A percentile compares a stretch with the other conserved stretches of the same genome.
These are phyloP conservation scores for Patella vulgata DNA, from an alignment of 1,140 invertebrate genomes.

Conservation along the genomic window DNA sequence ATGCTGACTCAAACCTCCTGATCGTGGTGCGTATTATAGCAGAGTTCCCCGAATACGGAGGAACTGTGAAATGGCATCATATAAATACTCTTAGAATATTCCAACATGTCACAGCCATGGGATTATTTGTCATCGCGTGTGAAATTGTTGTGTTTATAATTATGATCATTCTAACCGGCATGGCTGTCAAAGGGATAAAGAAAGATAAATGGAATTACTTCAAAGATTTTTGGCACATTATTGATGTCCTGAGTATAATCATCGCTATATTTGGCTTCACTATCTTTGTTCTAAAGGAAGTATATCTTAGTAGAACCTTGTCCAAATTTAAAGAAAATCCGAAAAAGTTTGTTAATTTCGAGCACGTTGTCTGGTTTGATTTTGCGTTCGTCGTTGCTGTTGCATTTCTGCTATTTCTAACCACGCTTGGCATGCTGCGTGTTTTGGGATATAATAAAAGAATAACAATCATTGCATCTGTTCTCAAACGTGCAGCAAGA, in stretches of 20 bases:
- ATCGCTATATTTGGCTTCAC: no score
- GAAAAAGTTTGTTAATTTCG: slow-evolving; percentile 34
- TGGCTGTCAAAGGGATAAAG: slow-evolving; percentile 30
- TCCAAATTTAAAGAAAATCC: no score
- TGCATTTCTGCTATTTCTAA: slow-evolving; percentile 37
- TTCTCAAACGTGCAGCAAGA: slow-evolving; percentile 22
- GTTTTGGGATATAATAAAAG: slow-evolving; percentile 55
- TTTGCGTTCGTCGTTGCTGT: slow-evolving; percentile 25
- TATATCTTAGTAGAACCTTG: no score
- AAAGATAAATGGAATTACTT: slow-evolving; percentile 58
- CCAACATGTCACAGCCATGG: slow-evolving; percentile 46
- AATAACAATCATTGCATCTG: slow-evolving; percentile 33
- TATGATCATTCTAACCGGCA: slow-evolving; percentile 36
- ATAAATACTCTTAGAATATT: slow-evolving; percentile 52
- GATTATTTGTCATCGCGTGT: slow-evolving; percentile 44
- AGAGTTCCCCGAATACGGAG: slow-evolving; percentile 70
- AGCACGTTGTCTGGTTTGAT: slow-evolving; percentile 43
- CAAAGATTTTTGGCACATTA: slow-evolving; percentile 61
- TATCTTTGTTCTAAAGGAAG: no score
- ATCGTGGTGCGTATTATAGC: slow-evolving; percentile 41
- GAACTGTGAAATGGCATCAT: slow-evolving; percentile 44
- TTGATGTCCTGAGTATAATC: no score
- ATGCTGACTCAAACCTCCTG: slow-evolving; percentile 60
- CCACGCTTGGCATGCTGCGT: slow-evolving; percentile 42
- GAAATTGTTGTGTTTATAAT: slow-evolving; percentile 47